Conservation (phyloP, 2,113 vertebrate species). For the Arvicanthis niloticus region DNA sequence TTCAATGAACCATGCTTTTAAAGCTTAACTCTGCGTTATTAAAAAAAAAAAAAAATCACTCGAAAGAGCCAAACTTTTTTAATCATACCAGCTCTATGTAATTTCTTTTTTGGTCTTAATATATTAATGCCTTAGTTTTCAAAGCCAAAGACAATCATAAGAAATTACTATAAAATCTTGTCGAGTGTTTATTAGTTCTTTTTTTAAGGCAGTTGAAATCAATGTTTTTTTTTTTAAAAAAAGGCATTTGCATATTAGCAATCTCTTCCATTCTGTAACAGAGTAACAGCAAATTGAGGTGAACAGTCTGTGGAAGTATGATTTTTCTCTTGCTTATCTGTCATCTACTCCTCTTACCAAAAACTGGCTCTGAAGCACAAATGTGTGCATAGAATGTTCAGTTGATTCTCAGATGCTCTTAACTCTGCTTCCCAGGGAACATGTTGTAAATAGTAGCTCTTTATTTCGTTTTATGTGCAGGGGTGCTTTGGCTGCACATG, state of each 20-base stretch:
- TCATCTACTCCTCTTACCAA: conserved; percentile 12
- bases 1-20: conserved; percentile 74
- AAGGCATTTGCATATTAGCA: background rate
- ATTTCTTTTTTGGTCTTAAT: conserved; percentile 77
- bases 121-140: conserved; percentile 70
- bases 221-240: conserved; percentile 58
- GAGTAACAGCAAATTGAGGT: background rate
- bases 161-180: conserved; percentile 68
- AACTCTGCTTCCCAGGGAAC: conserved; percentile 5
- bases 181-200: background rate
- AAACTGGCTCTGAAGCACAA: background rate
- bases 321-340: background rate
- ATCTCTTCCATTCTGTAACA: background rate
- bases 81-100: conserved; percentile 67
- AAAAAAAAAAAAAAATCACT: conserved; percentile 67
- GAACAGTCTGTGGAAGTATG: background rate
- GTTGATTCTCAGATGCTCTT: background rate
- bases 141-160: conserved; percentile 75
- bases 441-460: background rate
- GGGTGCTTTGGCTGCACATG: too few relatives aligned
- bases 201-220: conserved; percentile 26
- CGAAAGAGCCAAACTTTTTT: conserved; percentile 53
- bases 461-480: too few relatives aligned
- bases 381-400: background rate
- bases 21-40: conserved; percentile 74